These are phyloP conservation scores for Cochlearius cochlearius DNA, from an alignment of 2,113 vertebrate species.

Conservation along the genomic window DNA sequence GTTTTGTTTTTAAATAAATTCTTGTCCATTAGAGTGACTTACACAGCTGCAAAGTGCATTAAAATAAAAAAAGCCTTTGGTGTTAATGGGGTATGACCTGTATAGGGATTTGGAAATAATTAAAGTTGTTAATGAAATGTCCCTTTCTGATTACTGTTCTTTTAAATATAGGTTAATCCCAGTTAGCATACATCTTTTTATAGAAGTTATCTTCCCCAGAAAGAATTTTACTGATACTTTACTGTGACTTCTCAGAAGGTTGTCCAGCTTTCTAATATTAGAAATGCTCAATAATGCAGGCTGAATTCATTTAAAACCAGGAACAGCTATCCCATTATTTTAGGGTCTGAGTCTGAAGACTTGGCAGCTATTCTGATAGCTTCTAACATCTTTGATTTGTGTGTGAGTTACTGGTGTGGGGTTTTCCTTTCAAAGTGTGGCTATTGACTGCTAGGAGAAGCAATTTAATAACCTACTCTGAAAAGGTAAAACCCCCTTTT, in stretches of 20 bases:
- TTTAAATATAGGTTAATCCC: slow-evolving; percentile 69
- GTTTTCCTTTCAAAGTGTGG: neutral
- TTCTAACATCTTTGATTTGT: neutral
- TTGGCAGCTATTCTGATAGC: neutral
- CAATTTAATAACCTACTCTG: neutral
- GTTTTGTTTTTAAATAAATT: neutral
- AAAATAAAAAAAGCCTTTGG: slow-evolving; percentile 4
- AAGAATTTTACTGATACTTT: neutral
- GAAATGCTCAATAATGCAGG: slow-evolving; percentile 8
- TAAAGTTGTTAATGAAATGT: slow-evolving; percentile 67
- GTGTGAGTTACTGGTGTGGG: neutral
- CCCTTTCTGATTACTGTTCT: slow-evolving; percentile 55
- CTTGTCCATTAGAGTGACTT: slow-evolving; percentile 14
- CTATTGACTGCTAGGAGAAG: neutral
- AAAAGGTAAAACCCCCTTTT: neutral
- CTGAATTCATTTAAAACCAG: neutral
- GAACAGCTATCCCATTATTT: slow-evolving; percentile 21
- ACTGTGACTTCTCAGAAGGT: neutral
- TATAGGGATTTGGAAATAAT: slow-evolving; percentile 77
- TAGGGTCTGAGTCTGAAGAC: neutral
- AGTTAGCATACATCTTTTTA: slow-evolving; percentile 53
- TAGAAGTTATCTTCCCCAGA: slow-evolving; percentile 18
- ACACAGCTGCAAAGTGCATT: slow-evolving; percentile 13
- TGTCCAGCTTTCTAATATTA: slow-evolving; percentile 7
- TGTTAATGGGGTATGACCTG: slow-evolving; percentile 65